phyloP scores from a whole-genome alignment of 2,113 vertebrate species.

The Callipepla californica region DNA sequence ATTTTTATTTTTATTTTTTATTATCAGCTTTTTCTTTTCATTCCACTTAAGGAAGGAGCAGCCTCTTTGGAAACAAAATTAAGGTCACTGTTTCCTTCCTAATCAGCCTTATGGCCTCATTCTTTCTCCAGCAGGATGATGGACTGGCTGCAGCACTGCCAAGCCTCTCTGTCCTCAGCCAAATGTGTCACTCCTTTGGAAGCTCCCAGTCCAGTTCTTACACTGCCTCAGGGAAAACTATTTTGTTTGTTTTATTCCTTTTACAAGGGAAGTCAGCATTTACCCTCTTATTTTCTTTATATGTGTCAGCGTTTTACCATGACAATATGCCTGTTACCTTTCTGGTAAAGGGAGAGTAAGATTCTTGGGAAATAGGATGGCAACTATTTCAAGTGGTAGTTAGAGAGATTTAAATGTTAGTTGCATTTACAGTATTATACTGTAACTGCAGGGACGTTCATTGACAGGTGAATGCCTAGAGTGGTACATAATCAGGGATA shows the following conservation, averaged over 20 bases:
- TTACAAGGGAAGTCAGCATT: neutral
- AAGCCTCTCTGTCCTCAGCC: neutral
- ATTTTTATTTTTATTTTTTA: too few species aligned
- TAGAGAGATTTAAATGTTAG: neutral
- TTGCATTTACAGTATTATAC: neutral
- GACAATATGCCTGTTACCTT: neutral
- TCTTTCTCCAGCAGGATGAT: neutral
- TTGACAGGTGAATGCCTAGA: neutral
- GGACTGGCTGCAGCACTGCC: neutral
- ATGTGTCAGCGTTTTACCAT: too few species aligned
- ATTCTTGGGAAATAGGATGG: neutral
- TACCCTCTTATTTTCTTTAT: neutral
- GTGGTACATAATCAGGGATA: neutral
- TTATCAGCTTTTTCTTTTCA: neutral
- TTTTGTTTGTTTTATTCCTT: neutral
- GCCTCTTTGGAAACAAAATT: neutral
- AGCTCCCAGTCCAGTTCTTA: neutral
- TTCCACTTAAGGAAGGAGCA: neutral
- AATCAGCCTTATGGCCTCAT: neutral
- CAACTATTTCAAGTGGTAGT: neutral
- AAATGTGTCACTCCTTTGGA: slow-evolving; percentile 25
- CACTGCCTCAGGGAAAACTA: neutral
- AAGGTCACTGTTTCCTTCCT: neutral
- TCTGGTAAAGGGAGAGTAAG: neutral
- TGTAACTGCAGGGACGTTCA: neutral